phyloP scores from a whole-genome alignment of 2,888 invertebrate species.

The Chalcis sispes region DNA sequence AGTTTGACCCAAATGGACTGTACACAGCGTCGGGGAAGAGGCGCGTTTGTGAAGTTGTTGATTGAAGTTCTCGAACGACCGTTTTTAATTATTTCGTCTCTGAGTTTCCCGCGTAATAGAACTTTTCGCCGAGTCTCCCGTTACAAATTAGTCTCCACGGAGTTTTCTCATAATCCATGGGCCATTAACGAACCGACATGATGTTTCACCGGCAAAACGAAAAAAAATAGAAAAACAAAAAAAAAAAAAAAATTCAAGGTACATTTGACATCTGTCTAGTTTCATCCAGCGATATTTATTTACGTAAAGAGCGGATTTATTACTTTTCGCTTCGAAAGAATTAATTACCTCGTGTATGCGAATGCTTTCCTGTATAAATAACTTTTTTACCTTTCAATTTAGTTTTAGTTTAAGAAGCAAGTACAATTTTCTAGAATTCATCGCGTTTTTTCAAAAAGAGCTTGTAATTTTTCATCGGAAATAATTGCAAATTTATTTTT shows the following conservation, averaged over 20 bases:
- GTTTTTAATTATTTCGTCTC: constrained; percentile 52
- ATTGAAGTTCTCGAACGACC: constrained; percentile 41
- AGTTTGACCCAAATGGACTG: constrained; percentile 32
- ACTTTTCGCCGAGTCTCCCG: constrained; percentile 32
- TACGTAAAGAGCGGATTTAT: background rate
- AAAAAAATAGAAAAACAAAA: background rate
- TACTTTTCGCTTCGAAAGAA: too few species aligned
- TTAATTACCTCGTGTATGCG: too few species aligned
- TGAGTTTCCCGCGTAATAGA: constrained; percentile 7
- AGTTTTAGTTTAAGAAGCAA: too few species aligned
- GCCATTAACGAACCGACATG: background rate
- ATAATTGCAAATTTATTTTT: too few species aligned
- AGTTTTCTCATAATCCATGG: constrained; percentile 27
- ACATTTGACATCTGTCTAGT: background rate
- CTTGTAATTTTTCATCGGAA: too few species aligned
- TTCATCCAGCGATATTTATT: background rate
- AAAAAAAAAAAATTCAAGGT: background rate
- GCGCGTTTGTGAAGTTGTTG: constrained; percentile 32
- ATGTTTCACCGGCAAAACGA: background rate
- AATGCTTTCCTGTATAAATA: too few species aligned
- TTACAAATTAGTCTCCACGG: constrained; percentile 37
- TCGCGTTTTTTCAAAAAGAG: too few species aligned
- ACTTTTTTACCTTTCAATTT: too few species aligned
- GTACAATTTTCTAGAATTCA: too few species aligned
- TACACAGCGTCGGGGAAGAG: background rate